Evolutionary conservation across 2,113 vertebrate species (phyloP), one percentile per base, ranked within the genome.

Genomic region (Collichthys lucidus): DNA sequence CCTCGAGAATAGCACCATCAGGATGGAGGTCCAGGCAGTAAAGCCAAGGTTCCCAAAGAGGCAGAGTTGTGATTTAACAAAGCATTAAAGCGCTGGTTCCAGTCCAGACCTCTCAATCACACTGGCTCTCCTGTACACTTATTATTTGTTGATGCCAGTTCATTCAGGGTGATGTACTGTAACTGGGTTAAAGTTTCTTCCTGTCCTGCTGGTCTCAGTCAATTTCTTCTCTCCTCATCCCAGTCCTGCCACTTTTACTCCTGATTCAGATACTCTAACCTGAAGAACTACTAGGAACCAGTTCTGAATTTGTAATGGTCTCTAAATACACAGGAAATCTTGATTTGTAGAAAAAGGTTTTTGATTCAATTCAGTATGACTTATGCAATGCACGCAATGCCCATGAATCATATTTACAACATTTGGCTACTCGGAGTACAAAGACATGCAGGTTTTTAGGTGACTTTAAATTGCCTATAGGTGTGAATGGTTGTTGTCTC

Each of bases 1-100:
- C 62, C 82, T 84, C 59, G 9, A 79, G 79, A 92, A 89, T 81
- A 88, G 85, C 77, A 69, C 56, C 56, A 44, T 64, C 66, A 42
- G 46, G 70, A 70, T 68, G 44, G 44, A 70, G 68, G 56, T 61
- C 74, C n/a, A 15, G 65, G 56, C 42, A 60, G 62, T 55, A 64
- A 68, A 35, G 44, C 44, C 24, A 24, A 6, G 8, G 17, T 47
- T 12, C 15, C 50, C n/a, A 75, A 57, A 62, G 26, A 5, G 24
- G 31, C 59, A 64, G 22, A 40, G 50, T 16, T 26, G n/a, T 11
- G 56, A 69, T 52, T 67, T 4, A 60, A 42, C 29, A 26, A 16
- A 56, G 22, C 35, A 17, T 63, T 63, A 65, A 69, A 56, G 5
- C 0, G 9, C 14, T 22, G 12, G 70, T 50, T 11, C 26, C 4